Evolutionary conservation across 2,113 vertebrate genomes (phyloP).

Genomic region (Podocnemis expansa): DNA sequence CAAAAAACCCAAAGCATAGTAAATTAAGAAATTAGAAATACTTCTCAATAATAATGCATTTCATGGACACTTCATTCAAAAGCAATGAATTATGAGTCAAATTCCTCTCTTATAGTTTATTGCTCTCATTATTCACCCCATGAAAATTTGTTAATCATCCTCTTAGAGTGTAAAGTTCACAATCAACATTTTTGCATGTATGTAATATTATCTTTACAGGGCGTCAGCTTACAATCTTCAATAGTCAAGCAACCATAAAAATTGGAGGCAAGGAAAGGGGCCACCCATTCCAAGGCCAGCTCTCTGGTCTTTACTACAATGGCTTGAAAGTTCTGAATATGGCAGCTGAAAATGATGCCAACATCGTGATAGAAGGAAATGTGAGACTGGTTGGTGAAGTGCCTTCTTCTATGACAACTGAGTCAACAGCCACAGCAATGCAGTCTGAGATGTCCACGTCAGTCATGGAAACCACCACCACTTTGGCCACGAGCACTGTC

Average conservation of each 20-base stretch:
- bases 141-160: slow-evolving; percentile 89
- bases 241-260: slow-evolving; percentile 99
- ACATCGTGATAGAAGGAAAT: slow-evolving; percentile 95
- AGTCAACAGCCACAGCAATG: slow-evolving; percentile 96
- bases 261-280: slow-evolving; percentile 97
- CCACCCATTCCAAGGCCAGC: slow-evolving; percentile 97
- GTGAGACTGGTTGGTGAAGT: slow-evolving; percentile 98
- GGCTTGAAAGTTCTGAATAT: slow-evolving; percentile 99
- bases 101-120: slow-evolving; percentile 94
- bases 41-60: slow-evolving; percentile 77
- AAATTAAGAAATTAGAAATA: slow-evolving; percentile 68
- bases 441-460: slow-evolving; percentile 96
- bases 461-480: slow-evolving; percentile 98
- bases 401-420: slow-evolving; percentile 96
- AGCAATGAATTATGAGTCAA: slow-evolving; percentile 95
- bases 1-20: slow-evolving; percentile 77
- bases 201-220: slow-evolving; percentile 96
- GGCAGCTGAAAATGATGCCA: slow-evolving; percentile 96
- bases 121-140: slow-evolving; percentile 92
- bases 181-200: slow-evolving; percentile 92
- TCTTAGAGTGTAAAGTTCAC: slow-evolving; percentile 82
- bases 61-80: slow-evolving; percentile 91
- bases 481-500: slow-evolving; percentile 88
- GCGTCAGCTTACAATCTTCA: slow-evolving; percentile 99
- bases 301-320: slow-evolving; percentile 99